phyloP scores from a whole-genome alignment of 2,888 invertebrate genomes.

The Drosophila kanekoi region DNA sequence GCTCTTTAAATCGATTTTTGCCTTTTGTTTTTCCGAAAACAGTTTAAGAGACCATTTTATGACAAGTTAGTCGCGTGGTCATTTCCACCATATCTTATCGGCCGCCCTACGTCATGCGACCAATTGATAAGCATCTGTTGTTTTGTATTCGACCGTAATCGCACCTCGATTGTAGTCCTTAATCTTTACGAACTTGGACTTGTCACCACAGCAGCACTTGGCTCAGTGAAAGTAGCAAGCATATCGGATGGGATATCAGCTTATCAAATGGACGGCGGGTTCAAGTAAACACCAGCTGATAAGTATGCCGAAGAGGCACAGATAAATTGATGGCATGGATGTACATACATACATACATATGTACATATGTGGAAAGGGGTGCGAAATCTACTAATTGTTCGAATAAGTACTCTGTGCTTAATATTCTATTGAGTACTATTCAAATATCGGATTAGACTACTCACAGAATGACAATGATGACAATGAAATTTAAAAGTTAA shows the following conservation, averaged over 20 bases:
- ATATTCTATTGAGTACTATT: not conserved
- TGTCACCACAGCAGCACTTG: conserved; percentile 12
- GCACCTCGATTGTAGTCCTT: conserved; percentile 5
- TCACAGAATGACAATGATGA: conserved; percentile 32
- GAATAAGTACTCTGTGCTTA: not conserved
- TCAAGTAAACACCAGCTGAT: conserved; percentile 12
- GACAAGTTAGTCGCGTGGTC: conserved; percentile 50
- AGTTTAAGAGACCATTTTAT: not conserved
- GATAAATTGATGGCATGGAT: not conserved
- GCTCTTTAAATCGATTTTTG: too few species aligned
- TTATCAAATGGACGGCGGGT: conserved; percentile 1
- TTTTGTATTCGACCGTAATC: not conserved
- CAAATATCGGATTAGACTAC: too few species aligned
- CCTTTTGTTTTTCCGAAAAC: too few species aligned
- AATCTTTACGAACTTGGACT: conserved; percentile 28
- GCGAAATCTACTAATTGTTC: not conserved
- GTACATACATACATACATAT: too few species aligned
- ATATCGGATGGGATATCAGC: conserved; percentile 6
- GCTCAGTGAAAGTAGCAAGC: conserved; percentile 1
- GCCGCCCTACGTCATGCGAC: conserved; percentile 29
- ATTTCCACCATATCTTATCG: conserved; percentile 39
- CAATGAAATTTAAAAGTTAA: conserved; percentile 35
- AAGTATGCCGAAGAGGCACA: not conserved
- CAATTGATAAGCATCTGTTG: conserved; percentile 28
- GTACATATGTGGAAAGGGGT: too few species aligned